A percentile compares a stretch with the other conserved stretches of the same genome.
These are phyloP conservation scores for Herminia tarsipennalis DNA, from an alignment of 2,888 invertebrate species.

Conservation along the genomic window DNA sequence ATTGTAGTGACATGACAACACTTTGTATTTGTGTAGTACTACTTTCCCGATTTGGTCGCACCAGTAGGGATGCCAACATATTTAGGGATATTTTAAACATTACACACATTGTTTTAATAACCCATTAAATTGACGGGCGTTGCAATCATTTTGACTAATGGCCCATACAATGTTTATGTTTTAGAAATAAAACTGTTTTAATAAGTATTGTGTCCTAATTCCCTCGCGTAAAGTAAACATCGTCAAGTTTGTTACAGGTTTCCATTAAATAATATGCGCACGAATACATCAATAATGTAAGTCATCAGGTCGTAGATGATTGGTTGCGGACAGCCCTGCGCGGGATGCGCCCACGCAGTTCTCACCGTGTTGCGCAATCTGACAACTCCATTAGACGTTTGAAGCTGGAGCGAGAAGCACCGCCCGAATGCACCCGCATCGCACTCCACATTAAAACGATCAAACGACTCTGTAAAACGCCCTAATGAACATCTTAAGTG, in stretches of 20 bases:
- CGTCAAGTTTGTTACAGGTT: constrained; percentile 1
- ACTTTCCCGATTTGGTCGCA: constrained; percentile 53
- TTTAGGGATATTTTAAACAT: background rate
- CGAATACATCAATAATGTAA: constrained; percentile 18
- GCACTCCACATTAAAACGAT: constrained; percentile 76
- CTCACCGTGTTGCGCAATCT: constrained; percentile 73
- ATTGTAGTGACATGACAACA: constrained; percentile 52
- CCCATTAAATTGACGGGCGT: background rate
- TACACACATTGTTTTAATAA: background rate
- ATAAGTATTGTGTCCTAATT: constrained; percentile 3
- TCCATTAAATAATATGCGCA: constrained; percentile 9
- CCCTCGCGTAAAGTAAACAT: constrained; percentile 2
- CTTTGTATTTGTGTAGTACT: constrained; percentile 52
- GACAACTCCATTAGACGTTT: constrained; percentile 78
- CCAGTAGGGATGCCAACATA: constrained; percentile 44
- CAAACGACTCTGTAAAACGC: constrained; percentile 70
- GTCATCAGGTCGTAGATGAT: constrained; percentile 20
- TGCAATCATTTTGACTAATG: background rate
- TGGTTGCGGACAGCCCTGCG: constrained; percentile 55
- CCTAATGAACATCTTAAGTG: constrained; percentile 82
- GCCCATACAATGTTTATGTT: background rate
- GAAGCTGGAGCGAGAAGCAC: constrained; percentile 45
- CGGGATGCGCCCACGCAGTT: constrained; percentile 64
- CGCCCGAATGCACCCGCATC: constrained; percentile 50
- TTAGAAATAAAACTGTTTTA: background rate